Conservation (phyloP, 2,888 invertebrate genomes). For the Penaeus monodon region DNA sequence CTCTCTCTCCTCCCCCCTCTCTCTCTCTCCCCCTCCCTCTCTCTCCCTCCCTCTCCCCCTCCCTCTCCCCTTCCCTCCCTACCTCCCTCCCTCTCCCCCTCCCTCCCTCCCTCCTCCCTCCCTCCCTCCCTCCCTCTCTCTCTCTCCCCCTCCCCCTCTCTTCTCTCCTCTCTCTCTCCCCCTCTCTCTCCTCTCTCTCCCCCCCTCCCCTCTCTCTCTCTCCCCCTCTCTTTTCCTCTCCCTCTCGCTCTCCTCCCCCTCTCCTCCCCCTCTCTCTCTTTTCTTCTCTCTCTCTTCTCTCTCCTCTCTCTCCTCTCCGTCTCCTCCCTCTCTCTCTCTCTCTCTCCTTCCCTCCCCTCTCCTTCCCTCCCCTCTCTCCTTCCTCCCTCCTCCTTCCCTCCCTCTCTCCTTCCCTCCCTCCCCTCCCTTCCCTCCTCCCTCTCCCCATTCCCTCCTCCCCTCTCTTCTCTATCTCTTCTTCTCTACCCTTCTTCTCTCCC, state of each 20-base stretch:
- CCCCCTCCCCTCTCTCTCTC: background rate
- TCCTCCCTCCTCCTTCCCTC: background rate
- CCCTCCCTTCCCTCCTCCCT: background rate
- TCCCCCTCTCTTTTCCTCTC: background rate
- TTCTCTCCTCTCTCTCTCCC: background rate
- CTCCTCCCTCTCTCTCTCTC: background rate
- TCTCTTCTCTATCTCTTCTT: background rate
- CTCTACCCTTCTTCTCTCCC: background rate
- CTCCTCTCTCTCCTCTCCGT: background rate
- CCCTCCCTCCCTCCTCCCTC: background rate
- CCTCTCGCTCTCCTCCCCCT: background rate
- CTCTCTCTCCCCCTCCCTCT: background rate
- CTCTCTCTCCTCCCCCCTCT: background rate
- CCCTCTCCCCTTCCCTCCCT: background rate
- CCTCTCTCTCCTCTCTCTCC: background rate
- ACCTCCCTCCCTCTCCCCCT: background rate
- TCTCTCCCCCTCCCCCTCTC: background rate
- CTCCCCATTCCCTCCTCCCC: background rate
- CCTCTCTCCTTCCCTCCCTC: background rate
- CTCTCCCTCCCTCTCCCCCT: background rate
- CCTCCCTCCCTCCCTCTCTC: slow-evolving; percentile 2
- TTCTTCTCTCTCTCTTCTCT: background rate
- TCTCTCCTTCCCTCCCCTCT: too few species aligned
- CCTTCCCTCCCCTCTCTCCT: background rate
- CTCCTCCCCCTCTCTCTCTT: background rate